Conservation (phyloP, 1,140 invertebrate genomes). For the Drosophila mauritiana region DNA sequence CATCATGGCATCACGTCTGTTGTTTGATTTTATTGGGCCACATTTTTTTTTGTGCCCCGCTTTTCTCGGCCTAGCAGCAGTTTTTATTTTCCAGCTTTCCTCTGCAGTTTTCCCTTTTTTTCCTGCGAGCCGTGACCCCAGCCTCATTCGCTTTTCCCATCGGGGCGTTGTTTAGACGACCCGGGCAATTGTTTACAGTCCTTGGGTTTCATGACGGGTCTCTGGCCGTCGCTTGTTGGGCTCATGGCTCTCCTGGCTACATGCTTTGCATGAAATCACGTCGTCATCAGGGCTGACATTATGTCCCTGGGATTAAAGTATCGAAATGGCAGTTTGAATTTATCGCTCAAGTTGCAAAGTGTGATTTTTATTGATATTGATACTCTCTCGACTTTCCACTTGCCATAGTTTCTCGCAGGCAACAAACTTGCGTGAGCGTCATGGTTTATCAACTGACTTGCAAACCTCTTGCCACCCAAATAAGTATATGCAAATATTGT, state of each 20-base stretch:
- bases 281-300: conserved; percentile 82
- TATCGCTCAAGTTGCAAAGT: conserved; percentile 77
- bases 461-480: conserved; percentile 5
- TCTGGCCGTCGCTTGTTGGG: conserved; percentile 31
- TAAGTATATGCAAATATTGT: conserved; percentile 74
- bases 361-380: conserved; percentile 81
- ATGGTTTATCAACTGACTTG: conserved; percentile 69
- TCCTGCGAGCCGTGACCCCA: background rate
- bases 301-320: conserved; percentile 81
- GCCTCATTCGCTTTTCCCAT: background rate
- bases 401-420: conserved; percentile 7
- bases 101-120: conserved; percentile 50
- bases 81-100: conserved; percentile 53
- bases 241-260: conserved; percentile 40
- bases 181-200: conserved; percentile 80
- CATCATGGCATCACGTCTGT: conserved; percentile 66
- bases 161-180: conserved; percentile 71
- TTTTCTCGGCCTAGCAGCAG: conserved; percentile 34
- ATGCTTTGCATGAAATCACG: conserved; percentile 82
- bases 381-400: conserved; percentile 58
- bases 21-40: conserved; percentile 81
- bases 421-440: conserved; percentile 39
- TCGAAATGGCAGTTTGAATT: conserved; percentile 80
- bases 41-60: conserved; percentile 64
- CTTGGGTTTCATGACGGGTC: conserved; percentile 67